A percentile compares a stretch with the other conserved stretches of the same genome.
phyloP scores from a whole-genome alignment of 2,888 invertebrate species.

The Lasioglossum pauxillum region DNA sequence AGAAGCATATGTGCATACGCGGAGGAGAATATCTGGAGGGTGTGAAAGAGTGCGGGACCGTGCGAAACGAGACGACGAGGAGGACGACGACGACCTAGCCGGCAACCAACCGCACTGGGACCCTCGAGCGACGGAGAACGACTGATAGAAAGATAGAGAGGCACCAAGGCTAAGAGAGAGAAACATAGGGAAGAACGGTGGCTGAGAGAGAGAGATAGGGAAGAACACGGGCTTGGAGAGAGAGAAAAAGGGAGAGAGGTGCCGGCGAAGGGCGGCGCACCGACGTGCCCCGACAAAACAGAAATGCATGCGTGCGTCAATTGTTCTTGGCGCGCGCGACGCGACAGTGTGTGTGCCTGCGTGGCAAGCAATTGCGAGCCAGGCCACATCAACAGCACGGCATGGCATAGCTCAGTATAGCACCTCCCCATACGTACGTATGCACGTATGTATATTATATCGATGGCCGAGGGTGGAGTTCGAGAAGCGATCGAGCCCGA shows the following conservation, averaged over 20 bases:
- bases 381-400: conserved; percentile 6
- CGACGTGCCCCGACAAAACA: conserved; percentile 71
- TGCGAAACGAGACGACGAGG: conserved; percentile 70
- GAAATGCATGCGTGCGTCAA: conserved; percentile 78
- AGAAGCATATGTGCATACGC: conserved; percentile 67
- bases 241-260: conserved; percentile 36
- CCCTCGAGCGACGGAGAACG: conserved; percentile 5
- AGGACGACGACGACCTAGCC: conserved; percentile 44
- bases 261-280: conserved; percentile 45
- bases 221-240: background rate
- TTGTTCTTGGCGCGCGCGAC: conserved; percentile 71
- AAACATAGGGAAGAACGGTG: background rate
- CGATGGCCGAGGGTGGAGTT: conserved; percentile 52
- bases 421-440: background rate
- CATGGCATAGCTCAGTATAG: background rate
- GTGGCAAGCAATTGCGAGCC: conserved; percentile 19
- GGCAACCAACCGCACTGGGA: conserved; percentile 9
- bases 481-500: conserved; percentile 52
- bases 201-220: background rate
- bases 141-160: conserved; percentile 12
- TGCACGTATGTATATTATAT: conserved; percentile 44
- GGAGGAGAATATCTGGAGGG: conserved; percentile 76
- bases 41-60: conserved; percentile 76
- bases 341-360: conserved; percentile 10
- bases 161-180: background rate